Conservation (phyloP, 2,888 invertebrate genomes). For the Lasioglossum figueresi region DNA sequence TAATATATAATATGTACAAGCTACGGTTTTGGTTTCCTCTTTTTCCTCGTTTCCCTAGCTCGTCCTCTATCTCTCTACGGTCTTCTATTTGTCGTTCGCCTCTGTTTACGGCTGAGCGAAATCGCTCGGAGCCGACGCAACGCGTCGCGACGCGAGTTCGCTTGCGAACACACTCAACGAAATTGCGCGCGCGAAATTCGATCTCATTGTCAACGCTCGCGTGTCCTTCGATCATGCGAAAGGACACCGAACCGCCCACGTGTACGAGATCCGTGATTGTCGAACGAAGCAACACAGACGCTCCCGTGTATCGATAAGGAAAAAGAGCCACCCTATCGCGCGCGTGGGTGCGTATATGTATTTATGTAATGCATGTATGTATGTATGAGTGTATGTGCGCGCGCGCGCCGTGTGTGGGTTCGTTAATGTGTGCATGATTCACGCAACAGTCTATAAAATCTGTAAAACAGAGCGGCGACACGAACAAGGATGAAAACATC, state of each 20-base stretch:
- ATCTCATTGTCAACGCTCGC: neutral
- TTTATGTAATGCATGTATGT: too few relatives aligned
- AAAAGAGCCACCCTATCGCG: conserved; percentile 13
- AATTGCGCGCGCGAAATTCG: neutral
- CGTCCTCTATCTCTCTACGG: neutral
- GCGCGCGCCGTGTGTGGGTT: conserved; percentile 3
- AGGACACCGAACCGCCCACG: conserved; percentile 20
- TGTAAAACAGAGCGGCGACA: conserved; percentile 45
- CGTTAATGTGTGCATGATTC: conserved; percentile 20
- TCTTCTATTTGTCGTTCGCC: neutral
- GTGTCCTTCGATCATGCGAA: conserved; percentile 23
- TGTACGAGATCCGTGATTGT: conserved; percentile 43
- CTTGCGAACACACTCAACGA: neutral
- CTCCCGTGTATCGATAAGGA: conserved; percentile 24
- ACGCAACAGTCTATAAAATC: conserved; percentile 58
- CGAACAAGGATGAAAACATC: conserved; percentile 30
- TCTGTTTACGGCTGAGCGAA: neutral
- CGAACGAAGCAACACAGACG: conserved; percentile 45
- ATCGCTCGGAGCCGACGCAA: neutral
- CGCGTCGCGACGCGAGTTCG: neutral
- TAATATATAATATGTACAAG: conserved; percentile 73
- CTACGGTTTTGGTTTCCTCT: conserved; percentile 72
- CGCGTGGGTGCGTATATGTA: neutral
- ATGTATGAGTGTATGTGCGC: neutral
- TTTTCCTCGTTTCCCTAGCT: conserved; percentile 38